Evolutionary conservation across 2,888 invertebrate species (phyloP).

Genomic region (Cenopis cana): DNA sequence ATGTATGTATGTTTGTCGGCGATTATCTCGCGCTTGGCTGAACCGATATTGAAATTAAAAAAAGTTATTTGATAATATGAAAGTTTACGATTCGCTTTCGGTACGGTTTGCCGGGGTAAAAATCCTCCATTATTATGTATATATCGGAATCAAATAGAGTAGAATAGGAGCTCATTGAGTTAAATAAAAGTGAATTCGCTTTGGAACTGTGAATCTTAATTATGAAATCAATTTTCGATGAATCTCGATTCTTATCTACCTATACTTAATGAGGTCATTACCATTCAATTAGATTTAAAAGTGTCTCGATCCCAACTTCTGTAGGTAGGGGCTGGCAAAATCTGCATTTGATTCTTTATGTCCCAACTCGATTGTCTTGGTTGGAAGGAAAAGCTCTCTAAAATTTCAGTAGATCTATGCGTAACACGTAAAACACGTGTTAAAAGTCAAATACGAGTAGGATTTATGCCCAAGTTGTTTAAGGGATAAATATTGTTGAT

Average conservation of each 20-base stretch:
- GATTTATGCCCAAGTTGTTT: conserved; percentile 24
- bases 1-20: too few species aligned
- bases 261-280: conserved; percentile 38
- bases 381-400: too few species aligned
- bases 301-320: background rate
- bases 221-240: conserved; percentile 38
- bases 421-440: conserved; percentile 30
- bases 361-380: too few species aligned
- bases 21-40: too few species aligned
- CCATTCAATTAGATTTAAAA: conserved; percentile 34
- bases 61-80: too few species aligned
- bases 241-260: conserved; percentile 6
- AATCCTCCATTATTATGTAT: too few species aligned
- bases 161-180: conserved; percentile 1
- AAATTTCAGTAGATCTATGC: too few species aligned
- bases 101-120: background rate
- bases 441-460: conserved; percentile 20
- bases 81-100: background rate
- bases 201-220: conserved; percentile 39
- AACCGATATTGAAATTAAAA: too few species aligned
- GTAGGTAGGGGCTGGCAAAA: background rate
- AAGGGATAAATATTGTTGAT: conserved; percentile 47
- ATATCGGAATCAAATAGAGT: background rate
- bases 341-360: too few species aligned
- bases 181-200: conserved; percentile 13